phyloP scores from a whole-genome alignment of 1,140 invertebrate genomes.

The Vanessa tameamea region DNA sequence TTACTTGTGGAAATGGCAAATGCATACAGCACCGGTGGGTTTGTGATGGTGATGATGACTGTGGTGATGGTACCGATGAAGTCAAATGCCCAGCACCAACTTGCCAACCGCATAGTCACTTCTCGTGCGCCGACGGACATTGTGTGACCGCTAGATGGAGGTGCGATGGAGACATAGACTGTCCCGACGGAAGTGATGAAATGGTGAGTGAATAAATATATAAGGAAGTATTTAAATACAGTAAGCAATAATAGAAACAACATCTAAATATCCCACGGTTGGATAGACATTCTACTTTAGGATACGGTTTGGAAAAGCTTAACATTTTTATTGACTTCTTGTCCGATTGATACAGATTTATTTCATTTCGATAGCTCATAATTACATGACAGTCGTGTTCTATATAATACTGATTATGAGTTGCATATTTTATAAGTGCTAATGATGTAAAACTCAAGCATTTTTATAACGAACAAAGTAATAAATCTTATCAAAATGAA shows the following conservation, averaged over 20 bases:
- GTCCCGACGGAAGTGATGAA: conserved; percentile 90
- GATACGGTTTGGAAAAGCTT: too few relatives aligned
- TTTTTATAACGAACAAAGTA: too few relatives aligned
- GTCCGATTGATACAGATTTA: too few relatives aligned
- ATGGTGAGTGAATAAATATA: conserved; percentile 75
- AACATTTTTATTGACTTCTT: too few relatives aligned
- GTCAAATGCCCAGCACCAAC: conserved; percentile 86
- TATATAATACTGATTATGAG: too few relatives aligned
- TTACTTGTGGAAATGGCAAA: conserved; percentile 92
- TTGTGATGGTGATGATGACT: conserved; percentile 94
- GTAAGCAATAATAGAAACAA: too few relatives aligned
- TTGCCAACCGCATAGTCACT: conserved; percentile 86
- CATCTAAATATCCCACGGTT: too few relatives aligned
- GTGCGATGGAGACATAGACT: conserved; percentile 94
- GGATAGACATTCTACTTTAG: too few relatives aligned
- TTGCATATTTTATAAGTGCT: neutral
- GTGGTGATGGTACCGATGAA: conserved; percentile 91
- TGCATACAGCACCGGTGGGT: conserved; percentile 93
- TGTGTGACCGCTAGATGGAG: conserved; percentile 89
- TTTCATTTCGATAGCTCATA: too few relatives aligned
- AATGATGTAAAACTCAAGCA: conserved; percentile 16
- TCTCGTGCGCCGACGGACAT: conserved; percentile 85
- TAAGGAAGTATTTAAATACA: neutral
- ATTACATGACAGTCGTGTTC: too few relatives aligned
- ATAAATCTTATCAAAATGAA: too few relatives aligned